Conservation (phyloP, 2,113 vertebrate genomes). For the Alaudala cheleensis region DNA sequence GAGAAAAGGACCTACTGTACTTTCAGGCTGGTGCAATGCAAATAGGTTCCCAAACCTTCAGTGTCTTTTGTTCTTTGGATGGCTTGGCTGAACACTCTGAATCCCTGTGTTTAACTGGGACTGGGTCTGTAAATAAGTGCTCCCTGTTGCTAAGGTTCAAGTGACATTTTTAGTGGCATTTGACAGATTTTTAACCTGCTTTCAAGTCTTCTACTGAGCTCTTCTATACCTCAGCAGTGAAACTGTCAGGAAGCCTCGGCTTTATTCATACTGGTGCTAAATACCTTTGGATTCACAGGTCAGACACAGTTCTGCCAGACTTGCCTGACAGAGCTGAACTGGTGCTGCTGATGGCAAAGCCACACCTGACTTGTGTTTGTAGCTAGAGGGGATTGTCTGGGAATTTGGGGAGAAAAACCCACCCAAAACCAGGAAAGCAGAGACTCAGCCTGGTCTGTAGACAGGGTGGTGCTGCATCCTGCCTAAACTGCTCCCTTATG, state of each 20-base stretch:
- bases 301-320: neutral
- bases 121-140: slow-evolving; percentile 27
- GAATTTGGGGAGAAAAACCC: neutral
- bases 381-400: neutral
- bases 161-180: slow-evolving; percentile 47
- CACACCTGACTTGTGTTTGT: neutral
- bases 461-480: neutral
- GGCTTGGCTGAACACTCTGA: slow-evolving; percentile 7
- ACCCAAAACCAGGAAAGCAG: neutral
- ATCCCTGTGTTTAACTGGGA: neutral
- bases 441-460: neutral
- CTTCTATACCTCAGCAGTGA: neutral
- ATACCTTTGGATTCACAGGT: neutral
- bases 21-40: neutral
- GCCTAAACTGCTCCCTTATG: neutral
- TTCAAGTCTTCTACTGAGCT: neutral
- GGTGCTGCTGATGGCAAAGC: neutral
- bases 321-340: neutral
- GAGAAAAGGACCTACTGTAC: slow-evolving; percentile 3
- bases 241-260: neutral
- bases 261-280: neutral
- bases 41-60: neutral
- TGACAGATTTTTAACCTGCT: slow-evolving; percentile 27
- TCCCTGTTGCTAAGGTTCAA: slow-evolving; percentile 1
- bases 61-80: slow-evolving; percentile 29